Evolutionary conservation across 23 tunicate genomes (phyloP).

Genomic region (Halocynthia roretzi): DNA sequence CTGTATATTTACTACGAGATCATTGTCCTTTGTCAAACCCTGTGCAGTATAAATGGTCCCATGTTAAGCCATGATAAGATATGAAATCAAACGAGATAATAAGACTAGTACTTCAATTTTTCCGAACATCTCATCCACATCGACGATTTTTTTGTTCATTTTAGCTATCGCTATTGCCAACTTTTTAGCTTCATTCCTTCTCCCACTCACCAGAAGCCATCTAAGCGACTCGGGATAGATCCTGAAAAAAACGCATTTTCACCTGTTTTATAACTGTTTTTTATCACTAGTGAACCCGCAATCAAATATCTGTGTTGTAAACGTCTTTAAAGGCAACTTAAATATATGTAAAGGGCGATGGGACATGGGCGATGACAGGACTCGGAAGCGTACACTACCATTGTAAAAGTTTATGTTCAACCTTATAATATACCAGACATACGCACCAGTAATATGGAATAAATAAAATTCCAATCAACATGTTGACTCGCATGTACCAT

Average conservation of each 20-base stretch:
- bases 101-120: not conserved
- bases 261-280: too few species aligned
- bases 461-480: not conserved
- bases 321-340: too few species aligned
- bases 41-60: too few species aligned
- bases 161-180: slow-evolving; percentile 1
- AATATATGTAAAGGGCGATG: too few species aligned
- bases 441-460: slow-evolving; percentile 1
- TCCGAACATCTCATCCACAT: slow-evolving; percentile 2
- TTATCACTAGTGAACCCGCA: too few species aligned
- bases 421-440: not conserved
- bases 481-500: slow-evolving; percentile 14
- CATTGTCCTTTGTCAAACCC: not conserved
- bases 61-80: too few species aligned
- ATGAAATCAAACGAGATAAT: too few species aligned
- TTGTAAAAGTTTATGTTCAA: too few species aligned
- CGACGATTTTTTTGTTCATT: not conserved
- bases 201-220: slow-evolving; percentile 20
- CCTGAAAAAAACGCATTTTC: not conserved
- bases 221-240: slow-evolving; percentile 15
- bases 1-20: not conserved
- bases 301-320: too few species aligned
- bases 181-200: slow-evolving; percentile 3
- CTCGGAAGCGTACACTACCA: too few species aligned
- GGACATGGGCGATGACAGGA: too few species aligned